These are phyloP conservation scores for Seira musarum DNA, from an alignment of 2,888 invertebrate species.

Conservation along the genomic window DNA sequence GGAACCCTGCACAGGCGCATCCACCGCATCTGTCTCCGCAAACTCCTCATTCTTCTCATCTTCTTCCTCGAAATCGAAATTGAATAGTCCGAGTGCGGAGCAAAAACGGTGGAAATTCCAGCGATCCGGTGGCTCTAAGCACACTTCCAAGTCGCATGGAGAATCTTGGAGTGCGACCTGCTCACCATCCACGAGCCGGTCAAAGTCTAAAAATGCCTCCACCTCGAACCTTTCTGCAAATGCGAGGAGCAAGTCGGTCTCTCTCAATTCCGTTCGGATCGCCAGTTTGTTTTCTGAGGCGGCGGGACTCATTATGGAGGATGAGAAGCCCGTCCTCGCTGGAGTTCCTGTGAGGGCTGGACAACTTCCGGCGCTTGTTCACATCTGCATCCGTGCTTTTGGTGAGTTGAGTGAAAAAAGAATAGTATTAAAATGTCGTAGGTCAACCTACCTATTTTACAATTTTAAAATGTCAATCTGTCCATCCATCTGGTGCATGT, in stretches of 20 bases:
- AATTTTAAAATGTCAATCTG: too few species aligned
- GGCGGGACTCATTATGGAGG: conserved; percentile 62
- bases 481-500: too few species aligned
- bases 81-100: conserved; percentile 37
- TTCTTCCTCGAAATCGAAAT: neutral
- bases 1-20: too few species aligned
- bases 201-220: conserved; percentile 22
- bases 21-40: neutral
- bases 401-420: conserved; percentile 70
- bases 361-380: conserved; percentile 72
- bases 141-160: too few species aligned
- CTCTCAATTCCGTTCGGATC: conserved; percentile 21
- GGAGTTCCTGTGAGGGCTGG: conserved; percentile 70
- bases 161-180: conserved; percentile 15
- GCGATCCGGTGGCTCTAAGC: conserved; percentile 58
- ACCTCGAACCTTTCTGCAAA: conserved; percentile 25
- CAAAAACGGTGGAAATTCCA: conserved; percentile 55
- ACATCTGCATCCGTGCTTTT: conserved; percentile 72
- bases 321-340: conserved; percentile 67
- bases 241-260: conserved; percentile 19
- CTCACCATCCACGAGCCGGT: neutral
- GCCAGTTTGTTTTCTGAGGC: conserved; percentile 35
- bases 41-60: neutral
- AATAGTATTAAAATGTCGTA: neutral
- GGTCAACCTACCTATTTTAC: too few species aligned